Base-by-base conservation (phyloP, 92 coral and sea anemone species). In the Muricea muricata region DNA sequence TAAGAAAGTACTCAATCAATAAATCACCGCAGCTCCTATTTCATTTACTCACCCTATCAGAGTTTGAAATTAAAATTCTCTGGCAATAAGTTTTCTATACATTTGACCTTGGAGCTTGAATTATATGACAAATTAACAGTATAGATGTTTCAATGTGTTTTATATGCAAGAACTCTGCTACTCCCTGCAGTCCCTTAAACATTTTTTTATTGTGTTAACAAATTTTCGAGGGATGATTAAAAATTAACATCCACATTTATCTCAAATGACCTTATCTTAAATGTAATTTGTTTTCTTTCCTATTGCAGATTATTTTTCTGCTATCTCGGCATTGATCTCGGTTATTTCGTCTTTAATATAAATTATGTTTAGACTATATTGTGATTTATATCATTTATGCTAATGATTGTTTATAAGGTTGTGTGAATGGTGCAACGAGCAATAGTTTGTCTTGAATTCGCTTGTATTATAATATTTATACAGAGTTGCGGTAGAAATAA, bases 361-460 rank as follows among this genome's bases (percentile, higher is more conserved):
- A 39, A 63, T 63, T 63, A 63, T 63, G 70, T 63, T 63, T 63
- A 8, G 70, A 28, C 70, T 63, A 63, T 32, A 11, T 18, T 28
- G 30, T 63, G 18, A 63, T 54, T 4, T 37, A 37, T 37, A 18
- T 28, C 9, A 10, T 63, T 63, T 18, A 30, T 18, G 70, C n/a
- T 63, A 63, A 63, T 63, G 70, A 13, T 63, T 63, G 11, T 63
- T 26, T n/a, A 63, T 63, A 28, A 63, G 15, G 37, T 39, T 17
- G 70, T 26, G 13, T 28, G 34, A n/a, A n/a, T n/a, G n/a, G n/a
- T n/a, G n/a, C n/a, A n/a, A n/a, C n/a, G n/a, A n/a, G n/a, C n/a
- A n/a, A n/a, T n/a, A n/a, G n/a, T n/a, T n/a, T n/a, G n/a, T n/a
- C n/a, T n/a, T n/a, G n/a, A n/a, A n/a, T n/a, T n/a, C n/a, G n/a